Evolutionary conservation across 1,140 invertebrate genomes (phyloP).

Genomic region (Caligus rogercresseyi): DNA sequence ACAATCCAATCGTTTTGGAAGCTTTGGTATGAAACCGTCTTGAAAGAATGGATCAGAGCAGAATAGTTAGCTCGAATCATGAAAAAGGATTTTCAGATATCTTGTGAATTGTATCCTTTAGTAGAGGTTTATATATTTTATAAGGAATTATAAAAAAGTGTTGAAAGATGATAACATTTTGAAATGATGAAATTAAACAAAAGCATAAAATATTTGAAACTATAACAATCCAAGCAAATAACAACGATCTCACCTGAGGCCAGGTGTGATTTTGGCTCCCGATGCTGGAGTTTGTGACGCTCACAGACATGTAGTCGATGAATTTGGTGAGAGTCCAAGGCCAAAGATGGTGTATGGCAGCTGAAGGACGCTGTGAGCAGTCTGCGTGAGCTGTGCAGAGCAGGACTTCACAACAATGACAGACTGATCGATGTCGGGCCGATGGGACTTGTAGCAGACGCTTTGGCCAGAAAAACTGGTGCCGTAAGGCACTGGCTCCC

Average conservation of each 20-base stretch:
- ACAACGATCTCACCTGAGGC: slow-evolving; percentile 12
- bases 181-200: too few species aligned
- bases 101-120: too few species aligned
- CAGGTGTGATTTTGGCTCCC: slow-evolving; percentile 30
- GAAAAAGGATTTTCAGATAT: too few species aligned
- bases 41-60: too few species aligned
- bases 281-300: slow-evolving; percentile 39
- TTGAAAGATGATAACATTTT: too few species aligned
- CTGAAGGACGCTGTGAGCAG: slow-evolving; percentile 74
- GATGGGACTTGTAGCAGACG: slow-evolving; percentile 61
- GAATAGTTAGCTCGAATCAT: too few species aligned
- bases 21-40: too few species aligned
- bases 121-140: too few species aligned
- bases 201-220: too few species aligned
- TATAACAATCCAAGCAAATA: too few species aligned
- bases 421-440: slow-evolving; percentile 42
- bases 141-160: background rate
- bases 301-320: slow-evolving; percentile 70
- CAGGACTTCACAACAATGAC: slow-evolving; percentile 32
- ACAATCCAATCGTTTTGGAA: too few species aligned
- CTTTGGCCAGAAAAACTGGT: slow-evolving; percentile 73
- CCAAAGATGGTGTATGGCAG: slow-evolving; percentile 88
- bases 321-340: slow-evolving; percentile 86
- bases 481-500: slow-evolving; percentile 48
- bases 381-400: slow-evolving; percentile 74